These are phyloP conservation scores for Pycnomerus fuliginosus DNA, from an alignment of 2,888 invertebrate genomes.

Conservation along the genomic window DNA sequence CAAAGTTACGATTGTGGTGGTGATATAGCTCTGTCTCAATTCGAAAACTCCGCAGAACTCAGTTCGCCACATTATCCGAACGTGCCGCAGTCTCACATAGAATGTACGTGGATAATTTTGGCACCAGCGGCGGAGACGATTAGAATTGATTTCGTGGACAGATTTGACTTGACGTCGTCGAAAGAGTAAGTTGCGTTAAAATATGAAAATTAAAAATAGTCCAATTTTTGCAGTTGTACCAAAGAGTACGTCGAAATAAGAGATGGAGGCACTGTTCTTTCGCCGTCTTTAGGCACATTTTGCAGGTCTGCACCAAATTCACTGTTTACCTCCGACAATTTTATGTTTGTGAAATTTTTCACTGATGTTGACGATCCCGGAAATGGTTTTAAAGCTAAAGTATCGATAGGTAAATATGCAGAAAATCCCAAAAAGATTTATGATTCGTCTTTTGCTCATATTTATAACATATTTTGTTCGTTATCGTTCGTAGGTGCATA, in stretches of 20 bases:
- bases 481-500: no score
- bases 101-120: constrained; percentile 79
- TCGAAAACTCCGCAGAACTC: constrained; percentile 58
- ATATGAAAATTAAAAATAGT: no score
- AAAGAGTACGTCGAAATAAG: constrained; percentile 74
- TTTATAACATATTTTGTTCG: no score
- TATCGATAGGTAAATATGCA: constrained; percentile 59
- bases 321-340: constrained; percentile 63
- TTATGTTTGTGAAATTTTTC: constrained; percentile 69
- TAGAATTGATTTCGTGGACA: constrained; percentile 71
- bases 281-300: constrained; percentile 65
- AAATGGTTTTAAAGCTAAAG: constrained; percentile 74
- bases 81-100: constrained; percentile 73
- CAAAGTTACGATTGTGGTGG: constrained; percentile 69
- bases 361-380: constrained; percentile 69
- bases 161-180: constrained; percentile 65
- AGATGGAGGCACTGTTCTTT: constrained; percentile 75
- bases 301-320: constrained; percentile 65
- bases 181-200: constrained; percentile 43
- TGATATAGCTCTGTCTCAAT: constrained; percentile 56
- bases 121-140: constrained; percentile 74
- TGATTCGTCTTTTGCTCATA: no score
- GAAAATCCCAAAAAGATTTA: no score
- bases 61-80: constrained; percentile 81
- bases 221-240: constrained; percentile 55